Evolutionary conservation across 2,888 invertebrate genomes (phyloP), one percentile per base, ranked within the genome.

Genomic region (Standfussiana lucernea): DNA sequence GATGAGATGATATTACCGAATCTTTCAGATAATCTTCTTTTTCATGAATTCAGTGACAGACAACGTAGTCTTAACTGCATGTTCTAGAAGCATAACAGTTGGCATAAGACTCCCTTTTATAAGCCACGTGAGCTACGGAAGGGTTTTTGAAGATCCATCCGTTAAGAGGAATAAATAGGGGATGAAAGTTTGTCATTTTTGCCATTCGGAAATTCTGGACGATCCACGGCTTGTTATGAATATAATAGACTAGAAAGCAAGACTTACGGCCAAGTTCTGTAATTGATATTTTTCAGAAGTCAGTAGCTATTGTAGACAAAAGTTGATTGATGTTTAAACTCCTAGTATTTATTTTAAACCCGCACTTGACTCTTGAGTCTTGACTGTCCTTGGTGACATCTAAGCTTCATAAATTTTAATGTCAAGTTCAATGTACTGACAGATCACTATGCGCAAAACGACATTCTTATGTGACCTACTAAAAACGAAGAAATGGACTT

Each of bases 1-100:
- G 53, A 47, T 21, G 68, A 65, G 32, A 13, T 28, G 53, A 56
- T 35, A n/a, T 71, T 62, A 45, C 61, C 2, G 18, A 69, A 66
- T 18, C 28, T 40, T 62, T 40, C 45, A 45, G 21, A 18, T 10
- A 45, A 45, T 45, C 7, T 7, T n/a, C 18, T 21, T 53, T 2
- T 13, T 13, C 21, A 45, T 45, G 4, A 35, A 37, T 35, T 66
- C 24, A 45, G 42, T 47, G 21, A 42, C 18, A 21, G 11, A 45
- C 3, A 13, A 10, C n/a, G 11, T 11, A n/a, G n/a, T 11, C n/a
- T 11, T 47, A 21, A 47, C 21, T 47, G 21, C 47, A 47, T 6
- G 21, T 7, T 50, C 11, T 50, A n/a, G 53, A 53, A n/a, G 6
- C 53, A 13, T 53, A 6, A 21, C n/a, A 47, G 47, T 47, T 47